phyloP scores from a whole-genome alignment of 2,797 vertebrate genomes.

The Holocentrus rufus region DNA sequence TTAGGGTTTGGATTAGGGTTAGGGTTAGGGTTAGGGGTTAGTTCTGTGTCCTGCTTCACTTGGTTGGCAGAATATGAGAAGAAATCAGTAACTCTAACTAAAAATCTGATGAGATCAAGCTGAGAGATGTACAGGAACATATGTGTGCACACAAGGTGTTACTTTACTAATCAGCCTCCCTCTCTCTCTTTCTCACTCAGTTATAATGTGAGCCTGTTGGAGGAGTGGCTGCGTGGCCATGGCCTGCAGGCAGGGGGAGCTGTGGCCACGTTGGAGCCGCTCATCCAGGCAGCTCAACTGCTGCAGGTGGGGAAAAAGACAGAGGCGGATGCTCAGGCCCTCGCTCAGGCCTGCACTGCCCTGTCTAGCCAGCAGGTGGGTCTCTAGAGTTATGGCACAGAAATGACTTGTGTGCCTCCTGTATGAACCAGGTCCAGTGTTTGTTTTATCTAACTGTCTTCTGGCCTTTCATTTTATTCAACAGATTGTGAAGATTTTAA shows the following conservation, averaged over 20 bases:
- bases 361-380: constrained; percentile 83
- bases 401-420: too few relatives aligned
- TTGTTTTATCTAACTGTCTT: neutral
- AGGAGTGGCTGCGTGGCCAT: constrained; percentile 84
- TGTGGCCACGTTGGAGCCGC: constrained; percentile 78
- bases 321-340: constrained; percentile 74
- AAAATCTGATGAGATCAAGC: too few relatives aligned
- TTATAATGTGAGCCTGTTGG: constrained; percentile 84
- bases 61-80: too few relatives aligned
- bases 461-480: neutral
- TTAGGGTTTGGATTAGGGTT: too few relatives aligned
- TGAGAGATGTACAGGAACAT: too few relatives aligned
- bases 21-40: too few relatives aligned
- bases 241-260: constrained; percentile 80
- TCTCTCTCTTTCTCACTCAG: constrained; percentile 43
- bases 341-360: constrained; percentile 82
- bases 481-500: constrained; percentile 87
- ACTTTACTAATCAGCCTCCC: neutral
- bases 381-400: neutral
- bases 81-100: too few relatives aligned
- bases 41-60: too few relatives aligned
- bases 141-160: too few relatives aligned
- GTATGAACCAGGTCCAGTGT: neutral
- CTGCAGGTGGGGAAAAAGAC: constrained; percentile 86
- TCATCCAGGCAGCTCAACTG: constrained; percentile 86